These are phyloP conservation scores for Epinotia bilunana DNA, from an alignment of 2,888 invertebrate genomes.

Conservation along the genomic window DNA sequence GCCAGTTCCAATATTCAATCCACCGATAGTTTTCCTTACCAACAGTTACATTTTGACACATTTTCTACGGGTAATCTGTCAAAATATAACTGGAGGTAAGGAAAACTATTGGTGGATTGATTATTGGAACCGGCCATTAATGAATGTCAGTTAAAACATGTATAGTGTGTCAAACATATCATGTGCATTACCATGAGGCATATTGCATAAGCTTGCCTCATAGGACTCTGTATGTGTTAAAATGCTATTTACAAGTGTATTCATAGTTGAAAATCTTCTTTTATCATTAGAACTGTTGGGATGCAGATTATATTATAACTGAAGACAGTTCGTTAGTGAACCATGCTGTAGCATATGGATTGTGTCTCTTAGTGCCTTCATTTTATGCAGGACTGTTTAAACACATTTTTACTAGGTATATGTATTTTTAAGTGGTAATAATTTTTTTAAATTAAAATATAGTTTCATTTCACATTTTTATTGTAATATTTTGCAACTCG, in stretches of 20 bases:
- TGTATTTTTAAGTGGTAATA: conserved; percentile 18
- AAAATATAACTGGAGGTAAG: no score
- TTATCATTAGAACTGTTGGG: neutral
- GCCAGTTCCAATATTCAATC: no score
- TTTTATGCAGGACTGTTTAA: conserved; percentile 14
- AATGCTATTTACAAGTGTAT: neutral
- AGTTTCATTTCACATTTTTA: conserved; percentile 10
- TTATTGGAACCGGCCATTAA: no score
- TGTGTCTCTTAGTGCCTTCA: conserved; percentile 24
- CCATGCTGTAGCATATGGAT: neutral
- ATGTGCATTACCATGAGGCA: neutral
- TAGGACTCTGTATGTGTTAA: neutral
- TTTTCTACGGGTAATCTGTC: no score
- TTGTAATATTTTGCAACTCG: conserved; percentile 22
- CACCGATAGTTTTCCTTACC: no score
- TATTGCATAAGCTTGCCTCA: neutral
- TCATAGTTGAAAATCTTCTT: neutral
- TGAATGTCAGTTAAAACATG: neutral
- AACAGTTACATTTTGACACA: no score
- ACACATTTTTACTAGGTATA: conserved; percentile 9
- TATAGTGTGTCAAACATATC: neutral
- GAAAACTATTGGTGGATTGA: no score
- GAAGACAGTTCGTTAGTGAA: neutral
- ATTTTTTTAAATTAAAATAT: neutral
- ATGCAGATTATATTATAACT: neutral